Evolutionary conservation across 1,140 invertebrate species (phyloP).

Genomic region (Pseudobourletiella spinata): DNA sequence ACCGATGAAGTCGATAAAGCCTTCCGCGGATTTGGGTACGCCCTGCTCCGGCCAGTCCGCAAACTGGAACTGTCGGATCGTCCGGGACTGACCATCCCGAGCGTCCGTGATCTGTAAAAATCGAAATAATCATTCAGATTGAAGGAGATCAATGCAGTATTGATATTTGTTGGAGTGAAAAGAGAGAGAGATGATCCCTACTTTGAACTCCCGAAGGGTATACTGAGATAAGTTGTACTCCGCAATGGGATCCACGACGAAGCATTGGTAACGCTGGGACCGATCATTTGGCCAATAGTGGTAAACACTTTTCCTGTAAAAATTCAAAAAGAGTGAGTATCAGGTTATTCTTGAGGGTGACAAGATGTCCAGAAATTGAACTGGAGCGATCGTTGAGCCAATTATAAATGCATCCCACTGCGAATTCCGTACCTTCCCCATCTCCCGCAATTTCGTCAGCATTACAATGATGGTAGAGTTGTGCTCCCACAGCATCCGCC

Average conservation of each 20-base stretch:
- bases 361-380: not conserved
- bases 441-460: slow-evolving; percentile 94
- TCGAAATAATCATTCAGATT: not conserved
- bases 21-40: slow-evolving; percentile 94
- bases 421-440: slow-evolving; percentile 88
- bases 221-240: slow-evolving; percentile 99
- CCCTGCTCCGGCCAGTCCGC: slow-evolving; percentile 97
- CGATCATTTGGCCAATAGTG: slow-evolving; percentile 98
- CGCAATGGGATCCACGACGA: slow-evolving; percentile 96
- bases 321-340: not conserved
- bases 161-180: slow-evolving; percentile 33
- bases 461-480: slow-evolving; percentile 99
- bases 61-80: slow-evolving; percentile 97
- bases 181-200: too few relatives aligned
- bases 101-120: slow-evolving; percentile 57
- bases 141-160: not conserved
- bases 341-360: not conserved
- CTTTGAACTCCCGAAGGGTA: slow-evolving; percentile 96
- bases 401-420: too few relatives aligned
- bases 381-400: too few relatives aligned
- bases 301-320: slow-evolving; percentile 85
- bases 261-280: slow-evolving; percentile 90
- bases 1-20: slow-evolving; percentile 95
- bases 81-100: slow-evolving; percentile 87
- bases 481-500: slow-evolving; percentile 99